Conservation (phyloP, 2,888 invertebrate genomes). For the Agapostemon virescens region DNA sequence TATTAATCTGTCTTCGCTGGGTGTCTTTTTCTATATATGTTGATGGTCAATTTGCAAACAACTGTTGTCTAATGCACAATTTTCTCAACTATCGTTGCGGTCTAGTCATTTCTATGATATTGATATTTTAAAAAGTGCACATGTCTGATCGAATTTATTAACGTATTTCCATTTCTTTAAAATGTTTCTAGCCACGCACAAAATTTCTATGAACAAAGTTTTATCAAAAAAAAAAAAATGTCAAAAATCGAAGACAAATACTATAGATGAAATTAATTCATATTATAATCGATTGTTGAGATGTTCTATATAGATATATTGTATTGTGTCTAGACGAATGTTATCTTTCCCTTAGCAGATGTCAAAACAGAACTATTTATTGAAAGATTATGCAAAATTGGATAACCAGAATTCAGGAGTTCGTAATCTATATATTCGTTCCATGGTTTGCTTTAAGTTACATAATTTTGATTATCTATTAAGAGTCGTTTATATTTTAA, state of each 20-base stretch:
- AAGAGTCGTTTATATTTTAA: slow-evolving; percentile 47
- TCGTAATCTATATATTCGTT: slow-evolving; percentile 30
- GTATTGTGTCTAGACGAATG: slow-evolving; percentile 62
- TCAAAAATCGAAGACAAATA: slow-evolving; percentile 57
- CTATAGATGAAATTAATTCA: slow-evolving; percentile 57
- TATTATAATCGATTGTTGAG: slow-evolving; percentile 65
- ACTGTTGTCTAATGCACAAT: slow-evolving; percentile 39
- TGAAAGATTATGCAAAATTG: slow-evolving; percentile 39
- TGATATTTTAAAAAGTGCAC: slow-evolving; percentile 21
- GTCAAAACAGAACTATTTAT: slow-evolving; percentile 37
- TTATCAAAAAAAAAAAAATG: slow-evolving; percentile 52
- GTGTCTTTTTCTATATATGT: background rate
- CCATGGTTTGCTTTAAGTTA: slow-evolving; percentile 39
- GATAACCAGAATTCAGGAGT: slow-evolving; percentile 26
- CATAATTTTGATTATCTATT: slow-evolving; percentile 20
- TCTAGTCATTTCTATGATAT: slow-evolving; percentile 28
- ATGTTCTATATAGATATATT: slow-evolving; percentile 68
- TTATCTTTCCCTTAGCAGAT: slow-evolving; percentile 56
- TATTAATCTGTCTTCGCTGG: slow-evolving; percentile 12
- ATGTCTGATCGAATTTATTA: slow-evolving; percentile 14
- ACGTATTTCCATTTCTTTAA: slow-evolving; percentile 39
- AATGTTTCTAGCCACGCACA: slow-evolving; percentile 29
- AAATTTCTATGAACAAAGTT: slow-evolving; percentile 40
- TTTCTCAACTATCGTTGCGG: slow-evolving; percentile 4
- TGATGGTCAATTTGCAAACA: slow-evolving; percentile 18